Percentiles rank a stretch among this genome's conserved stretches.
Evolutionary conservation across 1,140 invertebrate genomes (phyloP).

Genomic region (Centruroides sculpturatus): DNA sequence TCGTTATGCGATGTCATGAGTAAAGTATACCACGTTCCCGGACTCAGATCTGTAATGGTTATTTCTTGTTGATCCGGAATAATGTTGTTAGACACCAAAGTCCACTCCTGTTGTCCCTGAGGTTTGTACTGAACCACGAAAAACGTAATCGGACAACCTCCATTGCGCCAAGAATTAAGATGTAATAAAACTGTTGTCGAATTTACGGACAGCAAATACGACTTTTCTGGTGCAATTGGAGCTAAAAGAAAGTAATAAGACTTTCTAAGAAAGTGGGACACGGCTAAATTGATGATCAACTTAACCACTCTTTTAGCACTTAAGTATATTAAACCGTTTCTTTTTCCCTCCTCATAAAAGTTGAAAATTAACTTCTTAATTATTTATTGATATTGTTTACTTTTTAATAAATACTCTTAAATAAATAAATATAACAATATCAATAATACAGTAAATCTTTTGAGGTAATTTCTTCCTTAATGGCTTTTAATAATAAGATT

Average conservation of each 20-base stretch:
- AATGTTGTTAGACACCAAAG: conserved; percentile 80
- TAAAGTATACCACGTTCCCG: conserved; percentile 78
- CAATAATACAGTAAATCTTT: too few species aligned
- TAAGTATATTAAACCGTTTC: too few species aligned
- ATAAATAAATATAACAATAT: too few species aligned
- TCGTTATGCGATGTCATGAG: conserved; percentile 80
- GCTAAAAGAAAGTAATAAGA: conserved; percentile 10
- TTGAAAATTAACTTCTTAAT: too few species aligned
- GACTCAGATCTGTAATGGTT: conserved; percentile 66
- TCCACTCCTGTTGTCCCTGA: conserved; percentile 55
- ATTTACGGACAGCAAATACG: conserved; percentile 76
- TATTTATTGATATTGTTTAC: too few species aligned
- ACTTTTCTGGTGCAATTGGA: conserved; percentile 21
- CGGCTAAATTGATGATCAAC: too few species aligned
- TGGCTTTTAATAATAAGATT: too few species aligned
- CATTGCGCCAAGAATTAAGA: conserved; percentile 80
- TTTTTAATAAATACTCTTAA: too few species aligned
- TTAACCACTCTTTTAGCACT: too few species aligned
- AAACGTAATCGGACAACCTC: conserved; percentile 86
- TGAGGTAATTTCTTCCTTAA: too few species aligned
- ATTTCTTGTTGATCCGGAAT: conserved; percentile 66
- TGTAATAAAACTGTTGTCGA: conserved; percentile 81
- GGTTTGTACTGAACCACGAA: conserved; percentile 89
- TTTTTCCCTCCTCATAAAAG: too few species aligned
- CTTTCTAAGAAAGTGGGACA: too few species aligned